Base-by-base conservation (phyloP, 2,888 invertebrate genomes). In the Eucera pruinosa region DNA sequence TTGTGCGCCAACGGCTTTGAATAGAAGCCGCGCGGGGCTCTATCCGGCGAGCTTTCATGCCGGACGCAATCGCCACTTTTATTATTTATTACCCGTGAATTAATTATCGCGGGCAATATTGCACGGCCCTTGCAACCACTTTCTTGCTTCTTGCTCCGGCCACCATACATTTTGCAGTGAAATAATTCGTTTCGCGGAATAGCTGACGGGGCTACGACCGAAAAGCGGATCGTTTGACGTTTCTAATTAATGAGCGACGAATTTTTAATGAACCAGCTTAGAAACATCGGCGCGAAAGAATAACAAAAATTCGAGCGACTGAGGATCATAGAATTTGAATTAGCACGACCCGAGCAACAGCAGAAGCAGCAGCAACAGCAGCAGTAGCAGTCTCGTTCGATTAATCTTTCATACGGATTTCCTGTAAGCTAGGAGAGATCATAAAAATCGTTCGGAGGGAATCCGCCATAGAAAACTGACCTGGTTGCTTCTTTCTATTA, bases 31-130 rank as follows among this genome's bases (percentile, higher is more conserved):
- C 9, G 11, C n/a, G 7, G 2, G 9, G 13, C 9, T 50, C n/a
- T 61, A 7, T 30, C 23, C 45, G 43, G 15, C 27, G 36, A 5
- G 25, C 13, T 36, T 27, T 60, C 57, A 30, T n/a, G 39, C 36
- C 27, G 48, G 20, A 55, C 45, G 18, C 69, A 27, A 41, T 18
- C 47, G 27, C 43, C 47, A 54, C 11, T 47, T 67, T 60, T 54
- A 60, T 74, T 73, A 78, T 78, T 78, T 74, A 68, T 65, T 33
- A 50, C 50, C 18, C 13, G 64, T 69, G 60, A 76, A 76, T 77
- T 68, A 77, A 73, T 77, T 74, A 77, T 77, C 54, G 23, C 1
- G 2, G 23, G n/a, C 6, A n/a, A 11, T 23, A 41, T 18, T 11
- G 33, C 18, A 2, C 23, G 5, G 20, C 30, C 18, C 52, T 25